Percentiles rank a stretch among this genome's conserved stretches.
phyloP scores from a whole-genome alignment of 2,797 vertebrate genomes.

The Danio aesculapii region DNA sequence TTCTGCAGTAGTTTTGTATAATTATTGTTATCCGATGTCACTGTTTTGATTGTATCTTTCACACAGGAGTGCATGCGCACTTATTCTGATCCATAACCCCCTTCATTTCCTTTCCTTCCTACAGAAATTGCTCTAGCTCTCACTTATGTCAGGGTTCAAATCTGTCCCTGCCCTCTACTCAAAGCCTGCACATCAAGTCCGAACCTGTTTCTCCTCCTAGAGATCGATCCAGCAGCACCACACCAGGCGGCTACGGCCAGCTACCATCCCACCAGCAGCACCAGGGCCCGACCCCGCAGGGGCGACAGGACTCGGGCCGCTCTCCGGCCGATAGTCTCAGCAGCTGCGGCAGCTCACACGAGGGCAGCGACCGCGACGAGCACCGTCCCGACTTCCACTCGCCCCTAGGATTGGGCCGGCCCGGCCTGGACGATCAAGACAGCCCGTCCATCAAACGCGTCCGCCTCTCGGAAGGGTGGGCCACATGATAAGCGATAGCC shows the following conservation, averaged over 20 bases:
- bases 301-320: slow-evolving; percentile 96
- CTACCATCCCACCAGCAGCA: slow-evolving; percentile 76
- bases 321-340: slow-evolving; percentile 98
- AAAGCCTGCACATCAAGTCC: slow-evolving; percentile 99
- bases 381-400: slow-evolving; percentile 98
- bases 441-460: slow-evolving; percentile 98
- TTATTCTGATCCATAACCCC: slow-evolving; percentile 88
- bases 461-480: slow-evolving; percentile 98
- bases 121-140: slow-evolving; percentile 99
- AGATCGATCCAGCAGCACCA: slow-evolving; percentile 96
- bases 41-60: slow-evolving; percentile 24
- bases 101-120: slow-evolving; percentile 93
- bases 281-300: slow-evolving; percentile 81
- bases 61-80: slow-evolving; percentile 58
- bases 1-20: neutral
- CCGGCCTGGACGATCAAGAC: slow-evolving; percentile 94
- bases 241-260: slow-evolving; percentile 88
- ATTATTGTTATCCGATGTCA: neutral
- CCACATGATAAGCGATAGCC: slow-evolving; percentile 88
- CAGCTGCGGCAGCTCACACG: slow-evolving; percentile 99
- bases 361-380: slow-evolving; percentile 97
- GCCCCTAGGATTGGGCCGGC: slow-evolving; percentile 95
- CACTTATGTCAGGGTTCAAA: slow-evolving; percentile 99
- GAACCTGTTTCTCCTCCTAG: slow-evolving; percentile 99
- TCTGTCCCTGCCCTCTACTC: slow-evolving; percentile 99